Base-by-base conservation (phyloP, 2,113 vertebrate genomes). In the Camelus bactrianus region DNA sequence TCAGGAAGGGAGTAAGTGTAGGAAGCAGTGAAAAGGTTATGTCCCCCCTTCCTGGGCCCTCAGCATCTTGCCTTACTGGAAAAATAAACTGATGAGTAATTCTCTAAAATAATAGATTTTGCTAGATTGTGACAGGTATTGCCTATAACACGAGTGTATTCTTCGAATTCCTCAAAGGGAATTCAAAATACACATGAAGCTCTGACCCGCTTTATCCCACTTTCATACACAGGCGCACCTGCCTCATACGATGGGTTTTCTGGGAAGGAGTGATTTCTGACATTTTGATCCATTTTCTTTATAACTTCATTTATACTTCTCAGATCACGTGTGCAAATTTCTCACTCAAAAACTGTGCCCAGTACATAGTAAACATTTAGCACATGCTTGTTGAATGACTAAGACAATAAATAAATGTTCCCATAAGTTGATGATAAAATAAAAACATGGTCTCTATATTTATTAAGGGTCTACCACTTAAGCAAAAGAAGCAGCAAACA, bases 111-210 rank as follows among this genome's bases (percentile, higher is more conserved):
- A 20, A 64, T 3, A 32, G 30, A 50, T 32, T 88, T 58, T 93
- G n/a, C 60, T 70, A 70, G 11, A 80, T 4, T 46, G 35, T 80
- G 65, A 69, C 11, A 67, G n/a, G 38, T 38, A 26, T 20, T 70
- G 38, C 24, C 22, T 42, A 83, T 16, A 38, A 16, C 46, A 52
- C 26, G 62, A 24, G 67, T 87, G 67, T 48, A 38, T 54, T 93
- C 48, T 91, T 81, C 54, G 42, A 89, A 54, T 81, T 89, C 81
- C 52, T 76, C 28, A 85, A 70, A 88, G 60, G 58, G 94, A 62
- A 56, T 42, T 82, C 50, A 54, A 75, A 79, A 67, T 50, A 60
- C 13, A 32, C 20, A 46, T 7, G 50, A 87, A 50, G 28, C 16
- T 0, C 24, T 16, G 70, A 17, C 8, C 60, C 3, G 22, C 38